Base-by-base conservation (phyloP, 2,113 vertebrate species). In the Protomyctophum bolini region DNA sequence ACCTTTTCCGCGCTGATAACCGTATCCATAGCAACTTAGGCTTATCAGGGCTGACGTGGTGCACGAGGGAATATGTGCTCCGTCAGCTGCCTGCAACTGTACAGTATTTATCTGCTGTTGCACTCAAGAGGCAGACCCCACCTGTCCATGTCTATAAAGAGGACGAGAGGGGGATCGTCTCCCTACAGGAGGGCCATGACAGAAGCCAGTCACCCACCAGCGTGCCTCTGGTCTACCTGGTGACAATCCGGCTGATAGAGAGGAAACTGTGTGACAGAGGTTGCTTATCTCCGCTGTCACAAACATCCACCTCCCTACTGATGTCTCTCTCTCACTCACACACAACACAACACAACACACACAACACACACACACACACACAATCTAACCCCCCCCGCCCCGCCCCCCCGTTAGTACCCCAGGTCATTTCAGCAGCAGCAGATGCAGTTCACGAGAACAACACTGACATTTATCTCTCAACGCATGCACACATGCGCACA, bases 271-370 rank as follows among this genome's bases (percentile, higher is more conserved):
- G 71, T 73, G 67, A 68, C 77, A 75, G 68, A 80, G 68, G 66
- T 69, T 66, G 60, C 76, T 91, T 88, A 90, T 88, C 85, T 75
- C 63, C 70, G 70, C 52, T 68, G 70, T 80, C 76, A 68, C 72
- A 72, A 55, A 72, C 66, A 49, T 58, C 15, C 63, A 66, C 75
- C 52, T 12, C 52, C 51, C n/a, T 6, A 11, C 51, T 54, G 9
- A 10, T 10, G 10, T 54, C 9, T 54, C 51, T 58, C 58, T 4
- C 14, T 66, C 49, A 72, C 57, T 64, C 72, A 65, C 55, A 63
- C 58, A 66, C 76, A 58, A 58, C 59, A 68, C 66, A 28, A 65
- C 45, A 71, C 62, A 10, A 1, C 21, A 69, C 50, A 68, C n/a
- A 63, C 56, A 59, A 54, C 11, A 7, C 56, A 28, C 15, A 10